phyloP scores from a whole-genome alignment of 2,797 vertebrate genomes.

The Lutjanus campechanus region DNA sequence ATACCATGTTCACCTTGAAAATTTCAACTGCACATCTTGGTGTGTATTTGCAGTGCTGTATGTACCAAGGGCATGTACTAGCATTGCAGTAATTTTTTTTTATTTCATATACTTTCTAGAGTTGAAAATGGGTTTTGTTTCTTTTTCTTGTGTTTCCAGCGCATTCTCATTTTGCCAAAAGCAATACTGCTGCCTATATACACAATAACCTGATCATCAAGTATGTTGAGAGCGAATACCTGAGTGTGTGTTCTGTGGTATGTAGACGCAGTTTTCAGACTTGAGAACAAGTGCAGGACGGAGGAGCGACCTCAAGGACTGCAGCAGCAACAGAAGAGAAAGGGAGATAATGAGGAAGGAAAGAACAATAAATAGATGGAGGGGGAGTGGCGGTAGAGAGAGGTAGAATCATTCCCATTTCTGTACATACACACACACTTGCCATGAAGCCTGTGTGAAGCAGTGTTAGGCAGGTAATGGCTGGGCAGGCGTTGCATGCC shows the following conservation, averaged over 20 bases:
- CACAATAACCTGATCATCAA: slow-evolving; percentile 6
- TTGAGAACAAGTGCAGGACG: slow-evolving; percentile 28
- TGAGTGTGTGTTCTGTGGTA: neutral
- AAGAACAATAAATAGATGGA: slow-evolving; percentile 47
- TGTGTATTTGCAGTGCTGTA: neutral
- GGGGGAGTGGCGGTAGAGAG: slow-evolving; percentile 38
- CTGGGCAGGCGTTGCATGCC: slow-evolving; percentile 58
- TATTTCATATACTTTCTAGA: neutral
- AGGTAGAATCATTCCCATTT: slow-evolving; percentile 30
- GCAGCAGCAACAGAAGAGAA: slow-evolving; percentile 9
- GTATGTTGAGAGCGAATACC: slow-evolving; percentile 10
- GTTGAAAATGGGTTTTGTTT: neutral
- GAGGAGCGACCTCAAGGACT: slow-evolving; percentile 44
- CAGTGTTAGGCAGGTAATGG: slow-evolving; percentile 58
- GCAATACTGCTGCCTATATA: neutral
- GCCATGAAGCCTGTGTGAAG: slow-evolving; percentile 32
- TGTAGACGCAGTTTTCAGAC: slow-evolving; percentile 12
- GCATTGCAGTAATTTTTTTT: neutral
- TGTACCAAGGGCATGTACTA: neutral
- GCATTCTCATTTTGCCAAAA: slow-evolving; percentile 2
- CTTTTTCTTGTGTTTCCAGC: neutral
- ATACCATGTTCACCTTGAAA: neutral
- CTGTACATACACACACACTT: slow-evolving; percentile 10
- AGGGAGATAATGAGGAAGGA: slow-evolving; percentile 48
- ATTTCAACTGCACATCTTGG: neutral